Conservation (phyloP, 2,888 invertebrate species). For the Clusia tigrina region DNA sequence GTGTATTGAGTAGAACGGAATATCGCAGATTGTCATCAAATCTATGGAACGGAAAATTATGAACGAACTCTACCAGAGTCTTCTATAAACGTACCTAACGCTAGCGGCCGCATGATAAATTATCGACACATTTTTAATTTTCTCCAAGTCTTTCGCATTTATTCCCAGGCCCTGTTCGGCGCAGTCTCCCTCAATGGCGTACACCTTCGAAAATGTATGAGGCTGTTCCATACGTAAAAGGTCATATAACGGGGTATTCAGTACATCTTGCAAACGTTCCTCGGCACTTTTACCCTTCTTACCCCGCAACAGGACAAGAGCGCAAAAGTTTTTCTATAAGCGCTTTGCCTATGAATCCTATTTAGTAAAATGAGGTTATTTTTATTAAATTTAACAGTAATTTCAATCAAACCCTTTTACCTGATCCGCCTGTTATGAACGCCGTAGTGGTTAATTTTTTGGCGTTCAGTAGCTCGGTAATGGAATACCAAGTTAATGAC, state of each 20-base stretch:
- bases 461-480: no score
- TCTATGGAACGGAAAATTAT: conserved; percentile 64
- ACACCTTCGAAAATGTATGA: conserved; percentile 69
- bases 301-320: conserved; percentile 79
- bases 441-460: no score
- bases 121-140: conserved; percentile 71
- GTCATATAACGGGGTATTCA: conserved; percentile 66
- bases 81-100: conserved; percentile 68
- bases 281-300: conserved; percentile 74
- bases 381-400: background rate
- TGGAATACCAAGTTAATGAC: no score
- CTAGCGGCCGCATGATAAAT: conserved; percentile 84
- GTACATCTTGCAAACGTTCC: conserved; percentile 71
- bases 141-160: conserved; percentile 65
- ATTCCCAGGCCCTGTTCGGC: conserved; percentile 69
- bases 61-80: conserved; percentile 39
- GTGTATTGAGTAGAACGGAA: conserved; percentile 72
- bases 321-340: conserved; percentile 87
- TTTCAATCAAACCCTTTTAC: background rate
- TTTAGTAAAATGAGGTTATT: conserved; percentile 1
- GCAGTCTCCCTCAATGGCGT: conserved; percentile 72
- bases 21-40: conserved; percentile 81
- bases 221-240: conserved; percentile 67
- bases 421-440: no score
- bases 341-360: conserved; percentile 89